A percentile compares a stretch with the other conserved stretches of the same genome.
phyloP scores from a whole-genome alignment of 1,140 invertebrate species.

The Conus betulinus region DNA sequence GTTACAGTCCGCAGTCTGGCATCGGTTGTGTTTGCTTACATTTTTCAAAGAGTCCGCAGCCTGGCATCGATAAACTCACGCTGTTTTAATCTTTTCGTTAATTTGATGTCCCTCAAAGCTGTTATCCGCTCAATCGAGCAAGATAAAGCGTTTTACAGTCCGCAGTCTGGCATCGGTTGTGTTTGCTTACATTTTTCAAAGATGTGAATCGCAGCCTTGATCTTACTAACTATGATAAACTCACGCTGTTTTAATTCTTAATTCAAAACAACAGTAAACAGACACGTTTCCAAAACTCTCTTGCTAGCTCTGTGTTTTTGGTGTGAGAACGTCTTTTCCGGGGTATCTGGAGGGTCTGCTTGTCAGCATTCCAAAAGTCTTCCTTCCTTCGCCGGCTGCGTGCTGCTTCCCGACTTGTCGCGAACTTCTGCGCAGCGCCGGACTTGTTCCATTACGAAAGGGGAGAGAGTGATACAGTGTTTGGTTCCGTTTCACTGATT shows the following conservation, averaged over 20 bases:
- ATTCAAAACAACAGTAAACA: background rate
- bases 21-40: too few relatives aligned
- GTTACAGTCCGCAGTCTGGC: too few relatives aligned
- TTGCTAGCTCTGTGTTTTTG: background rate
- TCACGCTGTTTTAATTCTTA: background rate
- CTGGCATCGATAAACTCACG: background rate
- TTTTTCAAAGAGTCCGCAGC: too few relatives aligned
- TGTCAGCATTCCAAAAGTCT: background rate
- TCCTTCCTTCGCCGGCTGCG: background rate
- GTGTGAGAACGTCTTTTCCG: background rate
- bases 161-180: too few relatives aligned
- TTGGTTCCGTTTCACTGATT: constrained; percentile 25
- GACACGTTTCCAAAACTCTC: background rate
- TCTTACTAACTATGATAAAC: too few relatives aligned
- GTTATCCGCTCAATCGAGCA: background rate
- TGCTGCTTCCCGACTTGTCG: background rate
- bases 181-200: too few relatives aligned
- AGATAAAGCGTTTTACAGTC: too few relatives aligned
- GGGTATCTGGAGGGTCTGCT: too few relatives aligned
- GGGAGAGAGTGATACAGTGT: background rate
- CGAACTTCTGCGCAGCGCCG: background rate
- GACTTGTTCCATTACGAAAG: background rate
- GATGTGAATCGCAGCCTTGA: too few relatives aligned
- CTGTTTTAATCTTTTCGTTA: background rate
- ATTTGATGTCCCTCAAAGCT: background rate